Evolutionary conservation across 2,113 vertebrate genomes (phyloP).

Genomic region (Phalacrocorax carbo): DNA sequence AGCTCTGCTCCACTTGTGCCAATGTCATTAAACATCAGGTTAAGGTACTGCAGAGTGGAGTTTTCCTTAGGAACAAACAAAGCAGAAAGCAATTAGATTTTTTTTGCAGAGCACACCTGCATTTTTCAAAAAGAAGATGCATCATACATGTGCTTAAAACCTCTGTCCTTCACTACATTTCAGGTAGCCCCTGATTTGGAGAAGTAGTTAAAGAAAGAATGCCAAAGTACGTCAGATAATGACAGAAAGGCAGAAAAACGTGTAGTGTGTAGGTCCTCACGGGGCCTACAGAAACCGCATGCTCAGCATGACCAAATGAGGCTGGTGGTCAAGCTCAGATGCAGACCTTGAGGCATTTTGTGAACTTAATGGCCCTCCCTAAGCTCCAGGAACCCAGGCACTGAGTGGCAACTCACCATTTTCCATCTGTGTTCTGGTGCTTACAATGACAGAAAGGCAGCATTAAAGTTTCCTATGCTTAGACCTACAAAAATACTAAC

Average conservation of each 20-base stretch:
- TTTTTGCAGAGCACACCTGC: neutral
- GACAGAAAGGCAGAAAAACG: neutral
- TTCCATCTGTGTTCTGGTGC: neutral
- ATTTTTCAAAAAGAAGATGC: neutral
- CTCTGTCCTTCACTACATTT: neutral
- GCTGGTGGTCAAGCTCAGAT: neutral
- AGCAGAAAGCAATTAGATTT: neutral
- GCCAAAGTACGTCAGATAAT: neutral
- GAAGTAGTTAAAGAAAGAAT: neutral
- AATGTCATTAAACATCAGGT: conserved; percentile 89
- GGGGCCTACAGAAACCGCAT: neutral
- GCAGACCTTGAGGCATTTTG: neutral
- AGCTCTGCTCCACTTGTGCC: conserved; percentile 77
- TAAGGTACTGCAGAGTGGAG: conserved; percentile 73
- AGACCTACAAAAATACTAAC: neutral
- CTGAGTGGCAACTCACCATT: neutral
- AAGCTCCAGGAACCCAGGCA: neutral
- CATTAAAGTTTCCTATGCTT: neutral
- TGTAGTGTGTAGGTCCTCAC: neutral
- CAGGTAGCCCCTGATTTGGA: neutral
- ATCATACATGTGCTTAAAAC: fast-evolving
- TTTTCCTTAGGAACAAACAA: conserved; percentile 68
- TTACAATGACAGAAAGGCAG: neutral
- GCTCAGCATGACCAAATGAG: neutral
- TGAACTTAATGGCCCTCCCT: neutral